Conservation (phyloP, 2,888 invertebrate genomes). For the Micropterix aruncella region DNA sequence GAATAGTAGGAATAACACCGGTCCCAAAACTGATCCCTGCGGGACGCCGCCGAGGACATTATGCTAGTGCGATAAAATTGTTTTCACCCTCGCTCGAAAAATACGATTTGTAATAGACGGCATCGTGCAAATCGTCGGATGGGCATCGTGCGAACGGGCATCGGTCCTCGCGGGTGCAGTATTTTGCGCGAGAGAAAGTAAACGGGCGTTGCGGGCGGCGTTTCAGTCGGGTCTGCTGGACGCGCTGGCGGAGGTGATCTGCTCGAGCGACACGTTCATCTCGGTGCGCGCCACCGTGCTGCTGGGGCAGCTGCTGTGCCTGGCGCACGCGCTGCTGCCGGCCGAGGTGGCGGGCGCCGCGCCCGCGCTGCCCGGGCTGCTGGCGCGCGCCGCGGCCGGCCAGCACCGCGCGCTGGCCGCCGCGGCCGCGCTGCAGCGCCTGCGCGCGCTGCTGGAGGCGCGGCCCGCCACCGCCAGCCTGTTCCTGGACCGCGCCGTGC, state of each 20-base stretch:
- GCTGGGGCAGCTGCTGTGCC: conserved; percentile 75
- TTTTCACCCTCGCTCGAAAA: too few relatives aligned
- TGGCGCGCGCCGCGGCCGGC: conserved; percentile 66
- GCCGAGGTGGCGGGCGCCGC: conserved; percentile 73
- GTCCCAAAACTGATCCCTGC: too few relatives aligned
- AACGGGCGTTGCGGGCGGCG: too few relatives aligned
- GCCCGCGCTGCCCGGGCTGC: conserved; percentile 69
- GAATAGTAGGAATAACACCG: too few relatives aligned
- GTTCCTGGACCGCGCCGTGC: conserved; percentile 67
- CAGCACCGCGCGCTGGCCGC: conserved; percentile 72
- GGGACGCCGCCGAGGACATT: too few relatives aligned
- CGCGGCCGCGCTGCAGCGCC: conserved; percentile 61
- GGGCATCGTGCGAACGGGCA: too few relatives aligned
- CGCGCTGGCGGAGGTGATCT: conserved; percentile 84
- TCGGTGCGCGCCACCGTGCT: conserved; percentile 86
- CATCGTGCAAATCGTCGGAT: too few relatives aligned
- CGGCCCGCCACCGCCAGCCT: conserved; percentile 72
- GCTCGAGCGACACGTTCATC: conserved; percentile 77
- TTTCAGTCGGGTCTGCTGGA: conserved; percentile 64
- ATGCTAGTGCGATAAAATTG: too few relatives aligned
- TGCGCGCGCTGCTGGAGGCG: conserved; percentile 68
- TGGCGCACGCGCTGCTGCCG: conserved; percentile 76
- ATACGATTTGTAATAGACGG: too few relatives aligned
- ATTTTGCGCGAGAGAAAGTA: too few relatives aligned
- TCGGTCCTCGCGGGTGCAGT: too few relatives aligned